phyloP scores from a whole-genome alignment of 1,140 invertebrate species.

The Ips nitidus region DNA sequence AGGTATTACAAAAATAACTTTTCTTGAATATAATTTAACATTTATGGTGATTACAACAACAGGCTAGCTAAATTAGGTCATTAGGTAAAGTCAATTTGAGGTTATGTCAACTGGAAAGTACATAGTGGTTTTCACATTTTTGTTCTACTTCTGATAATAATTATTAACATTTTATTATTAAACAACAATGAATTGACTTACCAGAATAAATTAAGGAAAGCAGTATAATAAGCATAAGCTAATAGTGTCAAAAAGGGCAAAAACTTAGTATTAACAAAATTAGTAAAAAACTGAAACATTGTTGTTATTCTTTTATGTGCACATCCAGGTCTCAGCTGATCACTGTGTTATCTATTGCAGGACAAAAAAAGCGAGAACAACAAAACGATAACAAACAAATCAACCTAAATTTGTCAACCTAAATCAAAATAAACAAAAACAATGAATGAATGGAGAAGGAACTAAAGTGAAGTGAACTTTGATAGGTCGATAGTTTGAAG shows the following conservation, averaged over 20 bases:
- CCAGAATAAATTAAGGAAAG: slow-evolving; percentile 20
- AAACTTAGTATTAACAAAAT: slow-evolving; percentile 24
- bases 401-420: too few relatives aligned
- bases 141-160: background rate
- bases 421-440: too few relatives aligned
- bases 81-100: background rate
- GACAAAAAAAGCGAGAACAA: background rate
- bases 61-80: background rate
- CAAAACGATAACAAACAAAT: background rate
- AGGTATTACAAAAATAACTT: background rate
- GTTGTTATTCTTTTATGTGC: background rate
- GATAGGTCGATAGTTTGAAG: too few relatives aligned
- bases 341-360: background rate
- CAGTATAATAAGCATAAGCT: slow-evolving; percentile 23
- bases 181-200: slow-evolving; percentile 11
- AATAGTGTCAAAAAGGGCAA: slow-evolving; percentile 15
- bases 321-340: too few relatives aligned
- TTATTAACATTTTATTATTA: background rate
- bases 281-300: slow-evolving; percentile 25
- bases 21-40: background rate
- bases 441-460: too few relatives aligned
- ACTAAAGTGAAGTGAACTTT: too few relatives aligned
- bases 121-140: background rate
- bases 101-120: background rate
- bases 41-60: background rate